These are phyloP conservation scores for Lasius fuliginosus DNA, from an alignment of 2,888 invertebrate genomes.

Conservation along the genomic window DNA sequence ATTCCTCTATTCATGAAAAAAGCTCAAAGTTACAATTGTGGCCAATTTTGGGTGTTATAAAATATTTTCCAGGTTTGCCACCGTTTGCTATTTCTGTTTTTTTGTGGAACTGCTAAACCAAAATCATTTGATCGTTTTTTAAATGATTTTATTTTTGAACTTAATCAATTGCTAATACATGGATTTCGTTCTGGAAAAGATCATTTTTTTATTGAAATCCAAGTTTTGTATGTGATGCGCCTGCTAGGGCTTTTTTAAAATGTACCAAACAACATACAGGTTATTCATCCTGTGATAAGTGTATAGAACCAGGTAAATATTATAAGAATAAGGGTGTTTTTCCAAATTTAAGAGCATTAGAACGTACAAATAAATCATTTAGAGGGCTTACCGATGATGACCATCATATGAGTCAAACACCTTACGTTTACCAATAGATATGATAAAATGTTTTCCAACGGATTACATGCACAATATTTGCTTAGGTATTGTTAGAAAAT, in stretches of 20 bases:
- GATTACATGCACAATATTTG: neutral
- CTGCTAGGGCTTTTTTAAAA: neutral
- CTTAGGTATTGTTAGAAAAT: neutral
- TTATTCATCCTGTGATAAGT: neutral
- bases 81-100: neutral
- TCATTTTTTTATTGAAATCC: neutral
- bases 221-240: neutral
- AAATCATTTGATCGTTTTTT: slow-evolving; percentile 2
- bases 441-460: neutral
- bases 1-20: neutral
- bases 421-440: neutral
- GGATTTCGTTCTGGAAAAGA: neutral
- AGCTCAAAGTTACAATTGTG: neutral
- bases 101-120: neutral
- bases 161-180: neutral
- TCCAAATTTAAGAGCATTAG: neutral
- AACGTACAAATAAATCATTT: neutral
- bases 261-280: neutral
- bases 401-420: neutral
- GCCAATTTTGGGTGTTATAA: neutral
- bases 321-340: slow-evolving; percentile 3
- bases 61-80: neutral
- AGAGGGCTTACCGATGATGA: neutral
- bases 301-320: neutral
- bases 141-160: neutral